These are phyloP conservation scores for Bombus polaris DNA, from an alignment of 1,140 invertebrate species.

Conservation along the genomic window DNA sequence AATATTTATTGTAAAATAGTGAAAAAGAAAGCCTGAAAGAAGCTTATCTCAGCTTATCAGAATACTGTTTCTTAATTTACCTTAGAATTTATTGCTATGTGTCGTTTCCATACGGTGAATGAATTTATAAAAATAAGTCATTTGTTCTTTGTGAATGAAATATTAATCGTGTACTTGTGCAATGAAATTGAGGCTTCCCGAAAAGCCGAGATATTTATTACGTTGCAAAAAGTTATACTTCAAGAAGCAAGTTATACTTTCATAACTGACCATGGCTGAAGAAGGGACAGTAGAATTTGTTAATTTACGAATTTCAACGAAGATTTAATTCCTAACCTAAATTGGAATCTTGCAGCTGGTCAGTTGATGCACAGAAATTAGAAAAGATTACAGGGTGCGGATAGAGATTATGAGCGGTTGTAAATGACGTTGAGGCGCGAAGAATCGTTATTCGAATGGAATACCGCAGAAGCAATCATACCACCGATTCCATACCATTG, in stretches of 20 bases:
- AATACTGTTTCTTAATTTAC: too few species aligned
- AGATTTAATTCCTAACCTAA: not conserved
- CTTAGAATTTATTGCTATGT: too few species aligned
- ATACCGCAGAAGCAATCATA: conserved; percentile 48
- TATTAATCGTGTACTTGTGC: too few species aligned
- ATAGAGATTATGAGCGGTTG: not conserved
- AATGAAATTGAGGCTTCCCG: too few species aligned
- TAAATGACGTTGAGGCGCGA: conserved; percentile 7
- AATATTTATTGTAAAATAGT: not conserved
- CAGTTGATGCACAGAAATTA: not conserved
- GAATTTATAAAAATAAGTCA: too few species aligned
- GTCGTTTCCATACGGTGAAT: too few species aligned
- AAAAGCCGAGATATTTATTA: too few species aligned
- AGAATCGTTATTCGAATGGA: conserved; percentile 30
- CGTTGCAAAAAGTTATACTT: not conserved
- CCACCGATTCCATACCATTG: conserved; percentile 11
- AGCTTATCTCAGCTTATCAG: not conserved
- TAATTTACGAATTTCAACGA: not conserved
- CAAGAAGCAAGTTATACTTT: not conserved
- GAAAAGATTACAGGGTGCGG: not conserved
- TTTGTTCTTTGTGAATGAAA: too few species aligned
- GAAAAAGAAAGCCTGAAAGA: not conserved
- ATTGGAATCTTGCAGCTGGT: not conserved
- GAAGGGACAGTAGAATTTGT: too few species aligned
- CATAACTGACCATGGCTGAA: too few species aligned